Percentiles rank a stretch among this genome's conserved stretches.
Evolutionary conservation across 2,888 invertebrate species (phyloP).

Genomic region (Drosophila antonietae): DNA sequence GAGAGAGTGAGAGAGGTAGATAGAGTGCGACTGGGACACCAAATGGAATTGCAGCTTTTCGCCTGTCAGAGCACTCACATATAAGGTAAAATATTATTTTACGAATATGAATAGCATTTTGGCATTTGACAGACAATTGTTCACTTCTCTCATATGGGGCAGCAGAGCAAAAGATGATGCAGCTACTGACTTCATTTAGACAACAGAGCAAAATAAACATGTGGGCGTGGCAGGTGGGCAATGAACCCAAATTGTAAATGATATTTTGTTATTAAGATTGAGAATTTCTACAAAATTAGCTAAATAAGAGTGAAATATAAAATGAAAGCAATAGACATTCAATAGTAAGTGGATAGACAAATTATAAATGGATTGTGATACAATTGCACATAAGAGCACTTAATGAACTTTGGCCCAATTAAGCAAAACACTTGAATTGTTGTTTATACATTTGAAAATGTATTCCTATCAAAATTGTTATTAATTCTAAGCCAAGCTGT

Average conservation of each 20-base stretch:
- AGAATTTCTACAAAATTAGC: not conserved
- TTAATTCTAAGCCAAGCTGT: not conserved
- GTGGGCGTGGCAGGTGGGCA: conserved; percentile 6
- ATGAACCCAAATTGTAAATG: not conserved
- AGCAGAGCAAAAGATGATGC: not conserved
- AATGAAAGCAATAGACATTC: not conserved
- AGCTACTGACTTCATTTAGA: conserved; percentile 16
- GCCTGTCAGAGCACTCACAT: conserved; percentile 33
- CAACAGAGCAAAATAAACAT: conserved; percentile 4
- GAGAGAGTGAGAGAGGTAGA: not conserved
- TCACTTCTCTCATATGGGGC: conserved; percentile 1
- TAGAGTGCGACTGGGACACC: not conserved
- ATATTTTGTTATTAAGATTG: not conserved
- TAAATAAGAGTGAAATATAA: not conserved
- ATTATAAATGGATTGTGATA: no score
- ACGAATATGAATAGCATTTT: conserved; percentile 21
- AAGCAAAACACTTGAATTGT: not conserved
- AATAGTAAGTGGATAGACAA: not conserved
- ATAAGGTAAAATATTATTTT: conserved; percentile 20
- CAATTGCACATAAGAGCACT: no score
- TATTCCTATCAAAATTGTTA: not conserved
- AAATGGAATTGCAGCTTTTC: conserved; percentile 19
- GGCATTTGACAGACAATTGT: conserved; percentile 39
- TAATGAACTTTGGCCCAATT: no score
- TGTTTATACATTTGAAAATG: not conserved